Base-by-base conservation (phyloP, 2,888 invertebrate genomes). In the Andrena minutula region DNA sequence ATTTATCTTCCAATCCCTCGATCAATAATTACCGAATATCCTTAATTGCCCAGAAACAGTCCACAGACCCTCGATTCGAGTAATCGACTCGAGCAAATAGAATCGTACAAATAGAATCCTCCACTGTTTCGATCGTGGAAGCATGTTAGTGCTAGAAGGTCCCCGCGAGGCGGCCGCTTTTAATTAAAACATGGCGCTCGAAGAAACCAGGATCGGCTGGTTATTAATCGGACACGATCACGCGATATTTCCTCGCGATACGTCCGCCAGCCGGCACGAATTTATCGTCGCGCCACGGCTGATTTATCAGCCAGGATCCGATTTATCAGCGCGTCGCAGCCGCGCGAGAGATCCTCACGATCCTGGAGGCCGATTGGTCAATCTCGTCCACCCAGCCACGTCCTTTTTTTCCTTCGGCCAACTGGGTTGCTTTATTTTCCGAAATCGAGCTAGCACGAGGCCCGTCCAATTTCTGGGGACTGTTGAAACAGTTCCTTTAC, bases 181-280 rank as follows among this genome's bases (percentile, higher is more conserved):
- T 84, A 81, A 83, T 87, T 80, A 80, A 88, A 88, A 82, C 70
- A 64, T 49, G 69, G 74, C 75, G 72, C 58, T 65, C 41, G 76
- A 84, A 84, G 83, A 68, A 82, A 75, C 60, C 64, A 75, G 56
- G 56, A 76, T 49, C 68, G 70, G 16, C 20, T 74, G 58, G 68
- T 87, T 88, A 91, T 90, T 91, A 89, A 91, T 91, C 86, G 87
- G 79, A 82, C 61, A 69, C 82, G 86, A 90, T 86, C 91, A 91
- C 91, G 91, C 91, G 90, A 91, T 89, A 86, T 90, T 86, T 88
- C 82, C 82, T 75, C 82, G 86, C 86, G 88, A 87, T 87, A 88
- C 83, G 87, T 88, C 88, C 84, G 68, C 80, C 76, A 58, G 66
- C 79, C 78, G 61, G 73, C 61, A 49, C 85, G 81, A 87, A 88